Evolutionary conservation across 2,797 vertebrate species (phyloP).

Genomic region (Arrhamphus sclerolepis): DNA sequence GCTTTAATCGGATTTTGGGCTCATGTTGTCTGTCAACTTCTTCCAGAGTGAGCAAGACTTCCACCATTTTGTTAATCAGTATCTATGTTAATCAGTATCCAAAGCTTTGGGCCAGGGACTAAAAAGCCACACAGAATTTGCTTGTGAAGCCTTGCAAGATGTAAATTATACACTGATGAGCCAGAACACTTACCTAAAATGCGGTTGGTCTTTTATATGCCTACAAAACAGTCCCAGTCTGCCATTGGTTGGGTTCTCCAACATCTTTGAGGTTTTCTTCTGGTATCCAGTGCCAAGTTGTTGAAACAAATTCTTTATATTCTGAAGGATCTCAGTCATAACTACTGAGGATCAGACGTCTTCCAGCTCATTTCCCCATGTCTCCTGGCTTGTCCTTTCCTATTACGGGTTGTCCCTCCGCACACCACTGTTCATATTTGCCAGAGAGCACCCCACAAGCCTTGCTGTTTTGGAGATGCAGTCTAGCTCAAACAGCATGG

Average conservation of each 20-base stretch:
- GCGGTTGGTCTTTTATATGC: constrained; percentile 1
- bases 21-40: constrained; percentile 31
- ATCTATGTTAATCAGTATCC: neutral
- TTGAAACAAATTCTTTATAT: neutral
- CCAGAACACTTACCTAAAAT: neutral
- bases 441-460: neutral
- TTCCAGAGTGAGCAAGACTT: constrained; percentile 21
- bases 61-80: constrained; percentile 1
- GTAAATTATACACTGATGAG: neutral
- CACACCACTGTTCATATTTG: neutral
- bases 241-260: neutral
- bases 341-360: neutral
- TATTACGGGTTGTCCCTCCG: neutral
- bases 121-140: neutral
- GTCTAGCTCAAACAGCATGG: too few species aligned
- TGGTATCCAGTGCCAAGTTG: neutral
- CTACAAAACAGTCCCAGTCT: neutral
- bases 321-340: neutral
- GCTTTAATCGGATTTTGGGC: constrained; percentile 22
- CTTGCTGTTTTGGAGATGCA: neutral
- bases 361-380: neutral
- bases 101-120: constrained; percentile 7
- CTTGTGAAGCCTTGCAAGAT: neutral
- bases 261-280: neutral
- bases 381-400: neutral